Conservation (phyloP, 2,113 vertebrate genomes). For the Mirza zaza region DNA sequence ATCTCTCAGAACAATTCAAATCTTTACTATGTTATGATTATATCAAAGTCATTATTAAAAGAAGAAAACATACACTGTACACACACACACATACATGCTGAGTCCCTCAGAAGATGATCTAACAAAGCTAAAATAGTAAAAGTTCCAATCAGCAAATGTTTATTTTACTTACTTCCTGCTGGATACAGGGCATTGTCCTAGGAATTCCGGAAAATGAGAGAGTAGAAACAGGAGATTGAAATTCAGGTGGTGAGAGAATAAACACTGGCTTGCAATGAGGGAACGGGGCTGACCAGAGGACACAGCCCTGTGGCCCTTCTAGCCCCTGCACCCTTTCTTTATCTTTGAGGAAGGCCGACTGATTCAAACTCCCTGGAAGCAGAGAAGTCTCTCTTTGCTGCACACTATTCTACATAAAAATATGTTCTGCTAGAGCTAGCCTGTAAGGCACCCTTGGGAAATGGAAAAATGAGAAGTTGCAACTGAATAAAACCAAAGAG, state of each 20-base stretch:
- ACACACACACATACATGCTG: rapidly evolving
- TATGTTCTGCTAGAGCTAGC: not conserved
- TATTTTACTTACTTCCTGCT: not conserved
- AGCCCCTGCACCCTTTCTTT: not conserved
- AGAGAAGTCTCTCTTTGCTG: not conserved
- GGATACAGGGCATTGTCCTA: not conserved
- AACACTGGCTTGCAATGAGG: not conserved
- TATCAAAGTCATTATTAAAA: not conserved
- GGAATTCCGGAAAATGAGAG: not conserved
- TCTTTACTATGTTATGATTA: not conserved
- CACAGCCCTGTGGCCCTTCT: not conserved
- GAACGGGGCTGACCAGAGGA: not conserved
- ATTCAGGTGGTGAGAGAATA: not conserved
- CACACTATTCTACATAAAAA: not conserved
- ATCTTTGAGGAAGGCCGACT: not conserved
- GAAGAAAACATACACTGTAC: not conserved
- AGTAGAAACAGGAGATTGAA: not conserved
- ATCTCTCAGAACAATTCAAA: not conserved
- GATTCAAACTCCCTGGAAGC: not conserved
- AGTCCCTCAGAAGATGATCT: not conserved
- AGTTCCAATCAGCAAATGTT: not conserved
- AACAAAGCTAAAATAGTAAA: not conserved
- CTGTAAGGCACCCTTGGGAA: not conserved
- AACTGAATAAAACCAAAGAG: not conserved
- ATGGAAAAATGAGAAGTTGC: not conserved